Conservation (phyloP, 1,140 invertebrate genomes). For the Rhagoletis pomonella region DNA sequence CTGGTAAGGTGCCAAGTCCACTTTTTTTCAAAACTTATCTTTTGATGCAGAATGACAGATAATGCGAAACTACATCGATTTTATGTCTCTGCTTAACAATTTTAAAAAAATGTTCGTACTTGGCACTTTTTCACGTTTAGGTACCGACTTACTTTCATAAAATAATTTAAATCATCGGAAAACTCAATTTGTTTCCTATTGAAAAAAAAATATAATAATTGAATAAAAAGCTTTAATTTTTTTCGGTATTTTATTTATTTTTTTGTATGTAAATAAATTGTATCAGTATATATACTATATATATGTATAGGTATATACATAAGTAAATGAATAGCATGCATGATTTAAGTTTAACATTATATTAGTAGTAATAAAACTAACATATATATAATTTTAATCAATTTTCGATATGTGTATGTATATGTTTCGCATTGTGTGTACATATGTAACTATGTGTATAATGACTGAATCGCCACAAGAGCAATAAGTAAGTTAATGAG, state of each 20-base stretch:
- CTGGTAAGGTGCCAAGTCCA: too few species aligned
- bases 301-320: constrained; percentile 7
- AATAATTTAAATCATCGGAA: too few species aligned
- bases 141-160: too few species aligned
- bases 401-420: background rate
- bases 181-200: too few species aligned
- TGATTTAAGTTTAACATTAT: background rate
- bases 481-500: constrained; percentile 21
- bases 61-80: too few species aligned
- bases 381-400: constrained; percentile 20
- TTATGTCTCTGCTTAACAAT: too few species aligned
- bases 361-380: constrained; percentile 25
- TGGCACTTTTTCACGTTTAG: too few species aligned
- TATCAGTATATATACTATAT: background rate
- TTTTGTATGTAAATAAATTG: background rate
- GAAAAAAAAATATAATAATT: too few species aligned
- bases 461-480: constrained; percentile 2
- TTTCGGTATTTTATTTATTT: background rate
- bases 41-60: too few species aligned
- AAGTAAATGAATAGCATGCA: constrained; percentile 22
- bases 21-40: too few species aligned
- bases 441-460: background rate
- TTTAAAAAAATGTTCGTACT: too few species aligned
- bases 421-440: background rate
- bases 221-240: background rate